Base-by-base conservation (phyloP, 1,140 invertebrate genomes). In the Drosophila setifemur region DNA sequence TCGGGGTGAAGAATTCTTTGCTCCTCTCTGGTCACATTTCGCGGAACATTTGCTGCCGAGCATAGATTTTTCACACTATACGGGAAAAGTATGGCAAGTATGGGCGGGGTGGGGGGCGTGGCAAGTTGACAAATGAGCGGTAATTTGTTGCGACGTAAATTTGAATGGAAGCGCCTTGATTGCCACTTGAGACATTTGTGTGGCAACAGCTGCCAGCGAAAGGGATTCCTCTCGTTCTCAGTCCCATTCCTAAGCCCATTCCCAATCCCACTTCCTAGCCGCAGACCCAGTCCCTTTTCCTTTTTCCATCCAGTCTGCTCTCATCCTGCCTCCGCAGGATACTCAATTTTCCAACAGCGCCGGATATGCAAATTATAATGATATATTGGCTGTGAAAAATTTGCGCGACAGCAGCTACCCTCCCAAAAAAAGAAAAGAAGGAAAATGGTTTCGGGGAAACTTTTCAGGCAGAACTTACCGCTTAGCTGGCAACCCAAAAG, bases 131-230 rank as follows among this genome's bases (percentile, higher is more conserved):
- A 88, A 88, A 88, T 88, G 86, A 79, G 81, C 54, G 73, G 86
- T 88, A 88, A 88, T 88, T 88, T 88, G 86, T 88, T 88, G 86
- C 75, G 85, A 88, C 86, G 85, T 81, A 88, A 88, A 88, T 88
- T 88, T 88, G 85, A 88, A 88, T 88, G 86, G 81, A 88, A 88
- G 76, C 77, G 86, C 85, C 85, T 88, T 88, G 86, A 88, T 88
- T 88, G 86, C 86, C 85, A 88, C 86, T 88, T 85, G 86, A 88
- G 85, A 88, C 85, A 88, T 88, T 88, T 88, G 81, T 86, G 81
- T 54, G 55, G 64, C 79, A 85, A 83, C 79, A 83, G 74, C 79
- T 83, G 79, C 74, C 81, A 79, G 74, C 79, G 61, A 86, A 86
- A 76, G 75, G 68, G 75, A 77, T 70, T 63, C 63, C 73, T 64